Base-by-base conservation (phyloP, 2,888 invertebrate genomes). In the Pyrrhia umbra region DNA sequence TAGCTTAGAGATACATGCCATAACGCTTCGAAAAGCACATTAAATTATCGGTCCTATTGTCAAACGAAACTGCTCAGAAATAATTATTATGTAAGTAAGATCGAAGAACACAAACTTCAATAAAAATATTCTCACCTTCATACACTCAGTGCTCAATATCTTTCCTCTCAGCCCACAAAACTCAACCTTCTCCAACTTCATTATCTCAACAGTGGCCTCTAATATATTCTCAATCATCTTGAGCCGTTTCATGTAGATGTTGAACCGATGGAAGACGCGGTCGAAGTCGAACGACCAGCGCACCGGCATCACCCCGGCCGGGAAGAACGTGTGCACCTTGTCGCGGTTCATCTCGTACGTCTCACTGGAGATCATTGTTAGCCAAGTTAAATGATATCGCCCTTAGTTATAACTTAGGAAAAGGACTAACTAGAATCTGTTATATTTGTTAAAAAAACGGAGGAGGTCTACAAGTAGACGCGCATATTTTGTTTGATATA, bases 111-210 rank as follows among this genome's bases (percentile, higher is more conserved):
- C n/a, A n/a, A 20, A 20, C 8, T 5, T 3, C 15, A 66, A 6
- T 1, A 16, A 54, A 18, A 34, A 9, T 25, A n/a, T 10, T 61
- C 74, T 66, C 77, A 92, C 95, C 88, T 88, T 91, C 87, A 86
- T 90, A 82, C 96, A 91, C 64, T 95, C 95, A 0, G 90, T 87
- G 56, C 95, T 95, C 13, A 97, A 92, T 20, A 91, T 94, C 74
- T 96, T 96, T 0, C 97, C 97, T 62, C 96, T 95, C 6, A 96
- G 85, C 0, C 97, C 98, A 42, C 97, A 97, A 59, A 98, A 96
- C 84, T 97, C 97, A 1, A 98, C 96, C 86, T 98, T 98, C 89
- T 99, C 99, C 67, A 99, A 89, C 86, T 98, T 98, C 45, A 96
- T 91, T 88, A 98, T 98, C 87, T 99, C 98, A 2, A 96, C 93